Percentiles rank a stretch among this genome's conserved stretches.
phyloP scores from a whole-genome alignment of 2,113 vertebrate species.

The Orthonyx spaldingii region DNA sequence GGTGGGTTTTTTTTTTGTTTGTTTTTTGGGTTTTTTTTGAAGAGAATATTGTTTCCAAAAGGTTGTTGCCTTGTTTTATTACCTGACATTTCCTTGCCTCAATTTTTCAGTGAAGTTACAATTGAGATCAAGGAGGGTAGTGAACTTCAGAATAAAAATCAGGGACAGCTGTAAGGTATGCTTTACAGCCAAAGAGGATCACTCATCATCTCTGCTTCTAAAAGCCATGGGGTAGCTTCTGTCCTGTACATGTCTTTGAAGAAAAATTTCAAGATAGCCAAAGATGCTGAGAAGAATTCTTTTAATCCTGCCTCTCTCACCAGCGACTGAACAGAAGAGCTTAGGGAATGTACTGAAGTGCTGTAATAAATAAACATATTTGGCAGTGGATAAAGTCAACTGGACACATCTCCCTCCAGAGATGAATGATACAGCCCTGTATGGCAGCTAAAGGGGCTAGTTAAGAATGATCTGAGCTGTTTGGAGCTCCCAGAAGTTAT shows the following conservation, averaged over 20 bases:
- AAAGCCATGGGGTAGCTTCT: neutral
- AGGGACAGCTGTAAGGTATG: neutral
- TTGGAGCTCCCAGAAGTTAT: neutral
- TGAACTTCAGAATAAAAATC: neutral
- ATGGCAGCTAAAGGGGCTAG: neutral
- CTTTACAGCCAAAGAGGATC: neutral
- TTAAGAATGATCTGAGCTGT: neutral
- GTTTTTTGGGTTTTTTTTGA: neutral
- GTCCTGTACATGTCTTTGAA: neutral
- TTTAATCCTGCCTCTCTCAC: constrained; percentile 5
- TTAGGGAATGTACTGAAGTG: neutral
- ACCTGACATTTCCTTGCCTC: neutral
- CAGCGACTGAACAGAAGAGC: neutral
- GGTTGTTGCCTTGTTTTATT: neutral
- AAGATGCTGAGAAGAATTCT: neutral
- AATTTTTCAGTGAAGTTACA: neutral
- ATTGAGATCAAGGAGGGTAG: neutral
- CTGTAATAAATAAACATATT: constrained; percentile 35
- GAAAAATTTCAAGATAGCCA: neutral
- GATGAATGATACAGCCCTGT: neutral
- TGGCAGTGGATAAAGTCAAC: neutral
- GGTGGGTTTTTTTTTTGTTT: no score
- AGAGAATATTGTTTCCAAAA: neutral
- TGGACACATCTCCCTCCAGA: neutral
- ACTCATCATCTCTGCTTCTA: neutral